Evolutionary conservation across 2,113 vertebrate genomes (phyloP).

Genomic region (Trematocara macrostoma): DNA sequence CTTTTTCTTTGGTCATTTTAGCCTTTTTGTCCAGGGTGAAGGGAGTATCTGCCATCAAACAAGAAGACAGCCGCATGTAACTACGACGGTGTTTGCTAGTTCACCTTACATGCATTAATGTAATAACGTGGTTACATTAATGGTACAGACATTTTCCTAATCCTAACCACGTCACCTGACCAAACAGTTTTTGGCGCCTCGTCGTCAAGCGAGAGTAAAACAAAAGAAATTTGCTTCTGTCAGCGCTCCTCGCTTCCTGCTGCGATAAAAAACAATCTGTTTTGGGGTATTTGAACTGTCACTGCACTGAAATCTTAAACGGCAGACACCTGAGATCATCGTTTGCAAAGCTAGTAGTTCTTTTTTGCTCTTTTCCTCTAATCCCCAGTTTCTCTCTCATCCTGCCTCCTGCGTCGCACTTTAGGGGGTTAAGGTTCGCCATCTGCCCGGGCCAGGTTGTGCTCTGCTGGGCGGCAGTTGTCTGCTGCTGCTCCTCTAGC

Average conservation of each 20-base stretch:
- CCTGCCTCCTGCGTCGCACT: neutral
- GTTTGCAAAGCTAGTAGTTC: neutral
- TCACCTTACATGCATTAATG: too few species aligned
- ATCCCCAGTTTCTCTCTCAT: neutral
- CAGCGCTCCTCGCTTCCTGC: neutral
- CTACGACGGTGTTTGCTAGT: too few species aligned
- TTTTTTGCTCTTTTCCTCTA: neutral
- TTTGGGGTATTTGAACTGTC: neutral
- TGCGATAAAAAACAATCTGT: neutral
- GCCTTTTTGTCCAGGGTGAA: too few species aligned
- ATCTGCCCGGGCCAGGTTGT: conserved; percentile 31
- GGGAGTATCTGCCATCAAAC: too few species aligned
- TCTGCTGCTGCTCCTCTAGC: conserved; percentile 10
- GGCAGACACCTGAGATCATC: neutral
- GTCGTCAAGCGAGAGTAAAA: neutral
- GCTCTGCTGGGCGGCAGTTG: conserved; percentile 8
- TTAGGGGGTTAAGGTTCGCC: conserved; percentile 3
- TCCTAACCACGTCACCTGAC: neutral
- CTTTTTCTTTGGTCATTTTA: too few species aligned
- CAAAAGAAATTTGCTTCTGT: neutral
- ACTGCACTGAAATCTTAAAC: neutral
- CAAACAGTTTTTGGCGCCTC: neutral
- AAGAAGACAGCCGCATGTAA: too few species aligned
- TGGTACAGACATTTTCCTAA: neutral
- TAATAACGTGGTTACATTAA: too few species aligned